A percentile compares a stretch with the other conserved stretches of the same genome.
These are phyloP conservation scores for Euphysa ruthae DNA, from an alignment of 30 jellyfish, hydroid and myxozoan species.

Conservation along the genomic window DNA sequence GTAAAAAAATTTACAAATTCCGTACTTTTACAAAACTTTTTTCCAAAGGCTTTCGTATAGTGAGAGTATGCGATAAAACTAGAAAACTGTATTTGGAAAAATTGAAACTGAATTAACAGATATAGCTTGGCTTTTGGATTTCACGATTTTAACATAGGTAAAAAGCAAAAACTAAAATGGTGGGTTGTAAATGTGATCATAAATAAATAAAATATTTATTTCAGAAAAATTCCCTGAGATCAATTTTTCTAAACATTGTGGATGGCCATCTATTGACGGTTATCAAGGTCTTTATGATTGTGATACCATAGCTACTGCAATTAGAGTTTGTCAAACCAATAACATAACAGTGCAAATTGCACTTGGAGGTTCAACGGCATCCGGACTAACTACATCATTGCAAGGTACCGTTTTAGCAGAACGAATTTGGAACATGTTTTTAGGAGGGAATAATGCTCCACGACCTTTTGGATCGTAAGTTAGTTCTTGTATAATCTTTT, in stretches of 20 bases:
- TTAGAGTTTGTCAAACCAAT: neutral
- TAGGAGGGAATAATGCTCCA: constrained; percentile 6
- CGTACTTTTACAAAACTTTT: too few relatives aligned
- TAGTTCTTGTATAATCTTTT: neutral
- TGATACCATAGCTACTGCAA: neutral
- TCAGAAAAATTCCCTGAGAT: constrained; percentile 73
- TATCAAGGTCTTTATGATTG: constrained; percentile 50
- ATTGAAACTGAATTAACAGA: too few relatives aligned
- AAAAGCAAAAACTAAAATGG: too few relatives aligned
- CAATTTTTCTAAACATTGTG: constrained; percentile 82
- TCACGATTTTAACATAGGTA: too few relatives aligned
- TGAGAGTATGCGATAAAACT: too few relatives aligned
- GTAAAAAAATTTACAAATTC: too few relatives aligned
- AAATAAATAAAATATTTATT: too few relatives aligned
- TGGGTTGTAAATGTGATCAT: too few relatives aligned
- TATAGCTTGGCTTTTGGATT: too few relatives aligned
- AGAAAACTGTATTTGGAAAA: too few relatives aligned
- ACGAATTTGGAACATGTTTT: neutral
- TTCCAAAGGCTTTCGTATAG: too few relatives aligned
- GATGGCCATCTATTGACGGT: constrained; percentile 48
- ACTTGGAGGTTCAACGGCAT: neutral
- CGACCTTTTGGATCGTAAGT: constrained; percentile 2
- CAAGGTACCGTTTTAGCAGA: neutral
- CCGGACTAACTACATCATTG: neutral
- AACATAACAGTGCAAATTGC: constrained; percentile 1